Conservation (phyloP, 2,888 invertebrate genomes). For the Listrodromus nycthemerus region DNA sequence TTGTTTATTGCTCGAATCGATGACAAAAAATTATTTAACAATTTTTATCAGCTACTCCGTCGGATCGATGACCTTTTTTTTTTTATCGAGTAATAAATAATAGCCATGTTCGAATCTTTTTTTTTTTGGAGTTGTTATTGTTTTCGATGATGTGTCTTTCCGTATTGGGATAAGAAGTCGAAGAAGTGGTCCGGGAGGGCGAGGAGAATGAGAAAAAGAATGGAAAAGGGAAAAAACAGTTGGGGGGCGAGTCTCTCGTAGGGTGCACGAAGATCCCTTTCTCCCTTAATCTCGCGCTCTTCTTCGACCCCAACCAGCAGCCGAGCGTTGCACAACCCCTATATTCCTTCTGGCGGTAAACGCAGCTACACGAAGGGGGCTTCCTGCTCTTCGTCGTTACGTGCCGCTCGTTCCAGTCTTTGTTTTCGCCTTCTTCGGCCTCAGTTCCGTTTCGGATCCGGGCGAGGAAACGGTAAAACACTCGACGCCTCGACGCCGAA, state of each 20-base stretch:
- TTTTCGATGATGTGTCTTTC: slow-evolving; percentile 15
- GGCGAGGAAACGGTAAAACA: slow-evolving; percentile 62
- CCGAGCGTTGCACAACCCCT: slow-evolving; percentile 76
- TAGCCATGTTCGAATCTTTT: neutral
- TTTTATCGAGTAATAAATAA: neutral
- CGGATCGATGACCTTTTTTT: neutral
- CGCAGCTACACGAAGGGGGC: slow-evolving; percentile 80
- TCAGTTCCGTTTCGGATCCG: slow-evolving; percentile 82
- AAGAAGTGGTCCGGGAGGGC: slow-evolving; percentile 51
- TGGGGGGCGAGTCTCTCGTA: slow-evolving; percentile 53
- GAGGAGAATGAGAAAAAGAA: slow-evolving; percentile 29
- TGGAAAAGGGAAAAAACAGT: slow-evolving; percentile 27
- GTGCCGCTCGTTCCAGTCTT: slow-evolving; percentile 71
- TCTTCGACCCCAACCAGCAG: slow-evolving; percentile 73
- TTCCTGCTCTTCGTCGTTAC: slow-evolving; percentile 77
- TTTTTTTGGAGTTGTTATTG: neutral
- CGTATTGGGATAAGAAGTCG: slow-evolving; percentile 52
- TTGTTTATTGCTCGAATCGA: neutral
- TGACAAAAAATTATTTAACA: no score
- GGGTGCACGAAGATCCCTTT: slow-evolving; percentile 67
- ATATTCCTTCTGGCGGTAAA: slow-evolving; percentile 77
- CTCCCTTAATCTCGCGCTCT: slow-evolving; percentile 67
- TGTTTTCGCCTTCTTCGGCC: slow-evolving; percentile 83
- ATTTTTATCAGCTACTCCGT: no score
- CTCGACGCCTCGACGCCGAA: slow-evolving; percentile 25